phyloP scores from a whole-genome alignment of 2,888 invertebrate genomes.

The Erebia palarica region DNA sequence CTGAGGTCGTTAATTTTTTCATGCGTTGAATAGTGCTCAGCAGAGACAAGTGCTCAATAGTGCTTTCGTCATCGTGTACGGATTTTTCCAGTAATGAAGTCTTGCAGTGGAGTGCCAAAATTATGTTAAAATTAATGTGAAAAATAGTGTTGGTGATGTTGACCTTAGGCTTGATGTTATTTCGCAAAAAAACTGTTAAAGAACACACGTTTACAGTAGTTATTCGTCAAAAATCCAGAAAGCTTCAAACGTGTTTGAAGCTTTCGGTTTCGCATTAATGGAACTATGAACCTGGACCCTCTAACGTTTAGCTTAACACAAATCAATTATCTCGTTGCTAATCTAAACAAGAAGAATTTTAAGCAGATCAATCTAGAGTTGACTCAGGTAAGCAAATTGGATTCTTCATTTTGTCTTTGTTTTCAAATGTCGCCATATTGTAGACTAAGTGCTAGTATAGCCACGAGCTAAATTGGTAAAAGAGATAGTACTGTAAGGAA shows the following conservation, averaged over 20 bases:
- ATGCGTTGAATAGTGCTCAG: no score
- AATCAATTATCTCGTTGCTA: constrained; percentile 98
- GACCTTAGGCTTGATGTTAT: constrained; percentile 73
- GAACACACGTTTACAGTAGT: constrained; percentile 74
- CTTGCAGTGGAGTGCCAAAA: constrained; percentile 54
- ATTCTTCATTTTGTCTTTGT: constrained; percentile 60
- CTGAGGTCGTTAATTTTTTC: no score
- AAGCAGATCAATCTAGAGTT: constrained; percentile 94
- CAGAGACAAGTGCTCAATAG: no score
- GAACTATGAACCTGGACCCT: constrained; percentile 99
- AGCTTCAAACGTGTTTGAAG: constrained; percentile 97
- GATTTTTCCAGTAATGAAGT: constrained; percentile 46
- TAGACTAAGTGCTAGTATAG: constrained; percentile 49
- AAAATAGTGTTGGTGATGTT: constrained; percentile 79
- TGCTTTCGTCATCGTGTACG: constrained; percentile 51
- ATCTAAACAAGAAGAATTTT: constrained; percentile 97
- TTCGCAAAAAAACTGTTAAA: constrained; percentile 72
- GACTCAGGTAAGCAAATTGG: constrained; percentile 88
- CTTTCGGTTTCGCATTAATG: constrained; percentile 95
- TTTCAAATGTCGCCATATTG: constrained; percentile 78
- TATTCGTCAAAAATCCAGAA: constrained; percentile 90
- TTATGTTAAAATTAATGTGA: constrained; percentile 72
- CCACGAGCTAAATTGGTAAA: constrained; percentile 48
- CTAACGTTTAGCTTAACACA: constrained; percentile 99
- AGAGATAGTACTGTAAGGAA: no score